These are phyloP conservation scores for Samia ricini DNA, from an alignment of 1,140 invertebrate genomes.

Conservation along the genomic window DNA sequence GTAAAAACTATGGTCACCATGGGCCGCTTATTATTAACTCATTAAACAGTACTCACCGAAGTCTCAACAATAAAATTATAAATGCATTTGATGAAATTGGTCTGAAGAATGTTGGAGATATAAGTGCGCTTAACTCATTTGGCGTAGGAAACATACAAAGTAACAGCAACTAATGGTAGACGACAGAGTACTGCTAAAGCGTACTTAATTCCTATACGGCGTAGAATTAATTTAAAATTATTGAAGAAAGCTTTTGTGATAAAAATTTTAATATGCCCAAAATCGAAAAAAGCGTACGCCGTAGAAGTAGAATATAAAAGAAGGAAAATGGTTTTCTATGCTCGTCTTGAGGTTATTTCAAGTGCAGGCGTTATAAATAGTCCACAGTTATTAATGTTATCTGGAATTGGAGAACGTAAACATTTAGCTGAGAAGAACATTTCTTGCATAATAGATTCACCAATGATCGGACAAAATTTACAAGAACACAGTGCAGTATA, in stretches of 20 bases:
- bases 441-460: conserved; percentile 76
- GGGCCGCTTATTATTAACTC: conserved; percentile 29
- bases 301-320: conserved; percentile 49
- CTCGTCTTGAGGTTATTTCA: conserved; percentile 74
- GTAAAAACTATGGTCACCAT: conserved; percentile 22
- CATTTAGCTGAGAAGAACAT: conserved; percentile 69
- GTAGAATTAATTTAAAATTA: conserved; percentile 83
- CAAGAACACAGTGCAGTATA: conserved; percentile 77
- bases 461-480: conserved; percentile 84
- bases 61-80: conserved; percentile 47
- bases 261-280: conserved; percentile 49
- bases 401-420: conserved; percentile 63
- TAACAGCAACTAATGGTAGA: conserved; percentile 72
- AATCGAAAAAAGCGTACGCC: conserved; percentile 38
- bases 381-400: conserved; percentile 72
- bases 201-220: conserved; percentile 77
- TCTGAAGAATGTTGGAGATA: conserved; percentile 34
- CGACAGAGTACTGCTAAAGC: conserved; percentile 80
- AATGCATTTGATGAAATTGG: conserved; percentile 43
- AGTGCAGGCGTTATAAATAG: conserved; percentile 76
- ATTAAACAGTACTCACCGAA: conserved; percentile 26
- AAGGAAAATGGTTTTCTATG: conserved; percentile 39
- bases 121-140: conserved; percentile 50
- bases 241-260: conserved; percentile 79
- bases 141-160: conserved; percentile 55